Evolutionary conservation across 2,113 vertebrate genomes (phyloP), one percentile per base, ranked within the genome.

Genomic region (Gambusia affinis): DNA sequence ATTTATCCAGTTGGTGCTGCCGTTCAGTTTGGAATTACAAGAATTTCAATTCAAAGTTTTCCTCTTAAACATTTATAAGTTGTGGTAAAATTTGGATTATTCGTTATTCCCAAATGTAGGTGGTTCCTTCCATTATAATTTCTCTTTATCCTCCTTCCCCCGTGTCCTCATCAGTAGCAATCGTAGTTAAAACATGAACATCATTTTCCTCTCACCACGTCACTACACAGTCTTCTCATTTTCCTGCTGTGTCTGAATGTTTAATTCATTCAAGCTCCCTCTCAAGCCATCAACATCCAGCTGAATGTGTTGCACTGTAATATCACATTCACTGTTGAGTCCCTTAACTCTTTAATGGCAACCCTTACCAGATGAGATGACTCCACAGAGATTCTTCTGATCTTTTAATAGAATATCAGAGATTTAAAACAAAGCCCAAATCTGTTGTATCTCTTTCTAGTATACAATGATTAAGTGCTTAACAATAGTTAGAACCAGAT

Each of bases 371-470:
- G 61, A 68, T 75, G 76, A 71, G 81, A 70, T 66, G 67, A 81
- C 65, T 28, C 54, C 86, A 88, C 86, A 87, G 84, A 82, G 88
- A 91, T 90, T 88, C 80, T 70, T 91, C 90, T 67, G 51, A 70
- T 61, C 47, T 66, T 64, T 83, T 91, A 92, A 90, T 79, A 85
- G 66, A 68, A 77, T 69, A 85, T 85, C 85, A 72, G 74, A 77
- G 72, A 76, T 82, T 79, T 80, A 86, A 78, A 87, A 89, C 86
- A 87, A 82, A 89, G 78, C 76, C 71, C 84, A 67, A 72, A 64
- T 86, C 60, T 33, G 37, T 67, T 70, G 62, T 77, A 67, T 64
- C 54, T 78, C 75, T 80, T 77, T 75, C 42, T 5, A 44, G 67
- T 5, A 76, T 83, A 74, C 81, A 85, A 86, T 88, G 72, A 91